Base-by-base conservation (phyloP, 1,140 invertebrate species). In the Chionoecetes opilio region DNA sequence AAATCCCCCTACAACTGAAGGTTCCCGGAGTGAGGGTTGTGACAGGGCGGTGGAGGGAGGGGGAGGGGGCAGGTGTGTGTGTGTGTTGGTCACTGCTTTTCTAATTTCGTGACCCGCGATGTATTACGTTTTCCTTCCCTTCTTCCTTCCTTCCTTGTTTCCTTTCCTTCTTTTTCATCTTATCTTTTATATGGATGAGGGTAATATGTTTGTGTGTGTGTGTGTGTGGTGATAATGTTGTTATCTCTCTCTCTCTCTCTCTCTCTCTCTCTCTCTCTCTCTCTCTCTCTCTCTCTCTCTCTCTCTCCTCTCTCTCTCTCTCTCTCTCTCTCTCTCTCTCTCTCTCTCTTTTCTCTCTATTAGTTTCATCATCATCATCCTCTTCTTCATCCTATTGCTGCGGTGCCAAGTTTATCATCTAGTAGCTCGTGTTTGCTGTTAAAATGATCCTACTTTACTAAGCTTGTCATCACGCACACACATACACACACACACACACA, bases 401-500 rank as follows among this genome's bases (percentile, higher is more conserved):
- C 8, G 63, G 63, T 75, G 21, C n/a, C 63, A 75, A 75, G 63
- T n/a, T n/a, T 75, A n/a, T n/a, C 63, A n/a, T n/a, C 63, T 26
- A 75, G 63, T 75, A 75, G 63, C n/a, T 75, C 63, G 63, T 75
- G 63, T 75, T 75, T 75, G 63, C 63, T 75, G 21, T 75, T 75
- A 75, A n/a, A 75, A 75, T 75, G 26, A 75, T 75, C 63, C 2
- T 75, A 75, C 63, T 75, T 75, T n/a, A 21, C 63, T 75, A 21
- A 8, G 41, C 41, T 26, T 75, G 21, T n/a, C 63, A 26, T 75
- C n/a, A 75, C 63, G n/a, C 63, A 75, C 63, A 86, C 17, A 86
- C 35, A 86, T 26, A 86, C 35, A 86, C 35, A 86, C 35, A 86
- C 35, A 86, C 35, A 86, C 35, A 86, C 35, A 86, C 29, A 84